Base-by-base conservation (phyloP, 2,113 vertebrate species). In the Geococcyx californianus region DNA sequence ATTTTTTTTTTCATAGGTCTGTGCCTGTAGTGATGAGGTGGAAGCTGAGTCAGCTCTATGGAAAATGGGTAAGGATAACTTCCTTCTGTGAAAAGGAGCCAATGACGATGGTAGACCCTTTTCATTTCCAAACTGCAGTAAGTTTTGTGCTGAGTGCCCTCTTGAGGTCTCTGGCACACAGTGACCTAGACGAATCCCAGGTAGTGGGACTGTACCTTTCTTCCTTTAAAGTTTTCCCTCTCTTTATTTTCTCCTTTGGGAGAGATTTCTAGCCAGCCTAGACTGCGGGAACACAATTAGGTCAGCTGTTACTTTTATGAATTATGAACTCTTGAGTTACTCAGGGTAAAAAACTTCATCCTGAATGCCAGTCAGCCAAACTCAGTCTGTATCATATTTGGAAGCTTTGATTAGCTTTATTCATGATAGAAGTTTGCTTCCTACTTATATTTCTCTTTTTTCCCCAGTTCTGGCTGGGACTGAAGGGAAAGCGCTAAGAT, bases 61-160 rank as follows among this genome's bases (percentile, higher is more conserved):
- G 29, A 59, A 14, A 29, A 25, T 7, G 51, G 9, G 64, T 23
- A 9, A 38, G 62, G 38, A 8, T 18, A 62, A 33, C 42, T 44
- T 33, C 25, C 19, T 62, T 31, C 47, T 40, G 34, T 51, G 36
- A 20, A 55, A 54, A 42, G 8, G 17, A 66, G 8, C n/a, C 28
- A 21, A 0, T 25, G 66, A 16, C 34, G 6, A 2, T 1, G 6
- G 8, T 8, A 6, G 19, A 59, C 33, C 54, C 16, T 2, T 16
- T 38, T 54, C 4, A 1, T 19, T n/a, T 26, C 24, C 1, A 24
- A 3, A 6, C 2, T 1, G 75, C 29, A 0, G 10, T 59, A 28
- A 21, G 1, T 90, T 72, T 93, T 88, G 94, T 84, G 88, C 93
- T 94, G 90, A 87, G 90, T 95, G 95, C 96, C 93, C 92, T 95